A percentile compares a stretch with the other conserved stretches of the same genome.
Evolutionary conservation across 1,140 invertebrate species (phyloP).

Genomic region (Capitella teleta): DNA sequence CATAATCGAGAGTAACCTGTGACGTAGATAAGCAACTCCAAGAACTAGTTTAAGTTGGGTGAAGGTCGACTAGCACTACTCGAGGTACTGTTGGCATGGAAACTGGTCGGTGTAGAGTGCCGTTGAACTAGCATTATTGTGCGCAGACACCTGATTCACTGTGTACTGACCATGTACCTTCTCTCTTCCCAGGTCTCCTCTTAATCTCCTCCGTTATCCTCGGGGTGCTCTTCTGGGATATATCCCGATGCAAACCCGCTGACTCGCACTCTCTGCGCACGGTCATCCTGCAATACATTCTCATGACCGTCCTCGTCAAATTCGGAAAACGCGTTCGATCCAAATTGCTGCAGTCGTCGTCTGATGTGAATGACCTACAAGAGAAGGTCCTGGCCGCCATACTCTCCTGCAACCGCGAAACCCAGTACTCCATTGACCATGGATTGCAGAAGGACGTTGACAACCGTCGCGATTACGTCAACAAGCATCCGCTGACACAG

Average conservation of each 20-base stretch:
- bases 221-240: slow-evolving; percentile 1
- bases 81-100: too few relatives aligned
- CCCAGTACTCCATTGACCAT: not conserved
- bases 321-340: not conserved
- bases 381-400: not conserved
- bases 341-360: not conserved
- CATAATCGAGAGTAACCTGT: too few relatives aligned
- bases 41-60: too few relatives aligned
- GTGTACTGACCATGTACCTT: too few relatives aligned
- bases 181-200: too few relatives aligned
- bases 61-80: too few relatives aligned
- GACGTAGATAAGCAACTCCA: too few relatives aligned
- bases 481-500: not conserved
- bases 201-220: too few relatives aligned
- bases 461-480: not conserved
- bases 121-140: too few relatives aligned
- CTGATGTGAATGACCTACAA: not conserved
- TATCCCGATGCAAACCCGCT: slow-evolving; percentile 2
- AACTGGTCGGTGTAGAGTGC: too few relatives aligned
- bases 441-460: not conserved
- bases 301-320: not conserved
- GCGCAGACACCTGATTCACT: too few relatives aligned
- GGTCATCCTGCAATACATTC: slow-evolving; percentile 7
- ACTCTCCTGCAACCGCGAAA: not conserved
- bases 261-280: slow-evolving; percentile 8